These are phyloP conservation scores for Propithecus perrieri DNA, from an alignment of 2,797 vertebrate species.

Conservation along the genomic window DNA sequence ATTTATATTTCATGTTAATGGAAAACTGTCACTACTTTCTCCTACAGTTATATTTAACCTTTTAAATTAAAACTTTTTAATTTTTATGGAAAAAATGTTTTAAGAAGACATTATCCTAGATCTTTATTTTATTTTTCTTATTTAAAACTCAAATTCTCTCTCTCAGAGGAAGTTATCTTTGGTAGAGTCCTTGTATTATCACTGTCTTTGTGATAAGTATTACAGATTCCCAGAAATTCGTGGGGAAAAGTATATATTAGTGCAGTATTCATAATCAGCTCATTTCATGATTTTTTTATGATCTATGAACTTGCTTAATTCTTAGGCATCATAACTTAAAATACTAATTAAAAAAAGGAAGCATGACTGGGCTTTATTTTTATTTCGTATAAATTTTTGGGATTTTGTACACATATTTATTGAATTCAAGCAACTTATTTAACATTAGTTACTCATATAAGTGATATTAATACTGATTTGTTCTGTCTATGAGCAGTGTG, in stretches of 20 bases:
- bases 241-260: not conserved
- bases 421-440: not conserved
- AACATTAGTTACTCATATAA: not conserved
- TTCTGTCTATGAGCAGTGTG: not conserved
- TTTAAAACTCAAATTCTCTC: not conserved
- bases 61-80: not conserved
- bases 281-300: not conserved
- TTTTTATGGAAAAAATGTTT: not conserved
- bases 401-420: not conserved
- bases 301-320: not conserved
- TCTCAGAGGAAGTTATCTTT: constrained; percentile 15
- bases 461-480: not conserved
- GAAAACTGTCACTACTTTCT: not conserved
- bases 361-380: not conserved
- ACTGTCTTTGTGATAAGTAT: not conserved
- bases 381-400: not conserved
- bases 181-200: not conserved
- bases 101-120: not conserved
- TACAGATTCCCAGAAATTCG: not conserved
- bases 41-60: not conserved
- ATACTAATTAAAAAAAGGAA: not conserved
- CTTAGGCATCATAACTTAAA: not conserved
- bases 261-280: not conserved
- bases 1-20: constrained; percentile 14
- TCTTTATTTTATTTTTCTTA: not conserved